Percentiles rank a stretch among this genome's conserved stretches.
These are phyloP conservation scores for Drosophila novamexicana DNA, from an alignment of 1,140 invertebrate species.

Conservation along the genomic window DNA sequence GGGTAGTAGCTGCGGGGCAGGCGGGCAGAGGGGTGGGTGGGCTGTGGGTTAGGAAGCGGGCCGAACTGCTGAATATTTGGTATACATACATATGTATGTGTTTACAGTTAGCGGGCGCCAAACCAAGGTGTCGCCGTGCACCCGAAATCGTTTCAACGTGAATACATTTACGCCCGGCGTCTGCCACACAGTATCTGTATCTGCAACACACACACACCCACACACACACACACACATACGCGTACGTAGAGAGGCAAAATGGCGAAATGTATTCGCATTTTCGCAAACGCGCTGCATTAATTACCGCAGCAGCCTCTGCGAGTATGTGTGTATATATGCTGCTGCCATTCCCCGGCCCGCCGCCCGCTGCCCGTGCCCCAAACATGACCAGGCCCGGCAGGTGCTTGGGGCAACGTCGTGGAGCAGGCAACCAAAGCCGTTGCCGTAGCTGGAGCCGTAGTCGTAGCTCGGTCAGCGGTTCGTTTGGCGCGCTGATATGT, in stretches of 20 bases:
- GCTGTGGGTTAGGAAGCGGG: background rate
- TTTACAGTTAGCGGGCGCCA: slow-evolving; percentile 81
- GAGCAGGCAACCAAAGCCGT: slow-evolving; percentile 26
- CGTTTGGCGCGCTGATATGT: slow-evolving; percentile 69
- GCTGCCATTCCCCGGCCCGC: background rate
- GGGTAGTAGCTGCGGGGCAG: slow-evolving; percentile 1
- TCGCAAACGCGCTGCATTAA: slow-evolving; percentile 82
- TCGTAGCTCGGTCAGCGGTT: slow-evolving; percentile 66
- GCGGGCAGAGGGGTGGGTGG: background rate
- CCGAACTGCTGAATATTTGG: slow-evolving; percentile 11
- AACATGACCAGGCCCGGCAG: slow-evolving; percentile 21
- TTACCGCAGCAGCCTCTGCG: slow-evolving; percentile 75
- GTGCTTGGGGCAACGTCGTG: slow-evolving; percentile 53
- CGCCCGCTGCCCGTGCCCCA: background rate
- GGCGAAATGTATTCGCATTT: slow-evolving; percentile 81
- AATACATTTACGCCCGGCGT: slow-evolving; percentile 69
- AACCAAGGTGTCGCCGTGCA: slow-evolving; percentile 81
- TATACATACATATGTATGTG: slow-evolving; percentile 68
- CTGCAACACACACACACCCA: slow-evolving; percentile 12
- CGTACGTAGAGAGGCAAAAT: slow-evolving; percentile 23
- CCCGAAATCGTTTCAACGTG: slow-evolving; percentile 80
- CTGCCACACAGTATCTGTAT: slow-evolving; percentile 26
- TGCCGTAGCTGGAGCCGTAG: slow-evolving; percentile 11
- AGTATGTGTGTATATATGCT: slow-evolving; percentile 32
- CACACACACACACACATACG: background rate